These are phyloP conservation scores for Beris morrisii DNA, from an alignment of 2,888 invertebrate species.

Conservation along the genomic window DNA sequence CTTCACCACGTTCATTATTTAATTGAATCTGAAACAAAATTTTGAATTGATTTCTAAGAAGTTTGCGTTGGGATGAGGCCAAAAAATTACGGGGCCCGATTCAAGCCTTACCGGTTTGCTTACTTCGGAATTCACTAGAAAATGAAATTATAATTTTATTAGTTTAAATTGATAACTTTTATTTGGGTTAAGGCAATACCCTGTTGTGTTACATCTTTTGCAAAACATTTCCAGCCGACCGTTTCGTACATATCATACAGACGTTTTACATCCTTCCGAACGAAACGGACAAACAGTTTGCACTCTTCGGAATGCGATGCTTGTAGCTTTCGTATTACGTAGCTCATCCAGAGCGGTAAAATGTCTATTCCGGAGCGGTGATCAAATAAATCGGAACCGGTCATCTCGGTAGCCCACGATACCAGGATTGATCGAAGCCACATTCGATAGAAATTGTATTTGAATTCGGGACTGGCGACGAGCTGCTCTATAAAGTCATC, in stretches of 20 bases:
- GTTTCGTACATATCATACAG: conserved; percentile 16
- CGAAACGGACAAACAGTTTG: conserved; percentile 17
- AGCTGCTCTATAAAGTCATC: conserved; percentile 24
- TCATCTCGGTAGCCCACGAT: conserved; percentile 36
- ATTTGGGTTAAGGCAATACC: too few species aligned
- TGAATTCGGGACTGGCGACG: neutral
- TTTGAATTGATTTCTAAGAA: too few species aligned
- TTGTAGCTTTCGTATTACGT: conserved; percentile 19
- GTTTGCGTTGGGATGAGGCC: too few species aligned
- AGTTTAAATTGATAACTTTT: too few species aligned
- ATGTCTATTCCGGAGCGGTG: conserved; percentile 14
- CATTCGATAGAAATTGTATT: conserved; percentile 15
- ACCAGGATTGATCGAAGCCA: conserved; percentile 23
- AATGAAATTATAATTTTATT: too few species aligned
- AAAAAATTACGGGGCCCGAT: too few species aligned
- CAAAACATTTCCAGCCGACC: conserved; percentile 19
- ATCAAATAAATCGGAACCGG: conserved; percentile 26
- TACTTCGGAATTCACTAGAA: too few species aligned
- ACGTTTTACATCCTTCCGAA: conserved; percentile 20
- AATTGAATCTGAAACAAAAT: too few species aligned
- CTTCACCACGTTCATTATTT: neutral
- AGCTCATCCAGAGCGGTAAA: conserved; percentile 32
- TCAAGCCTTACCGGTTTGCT: too few species aligned
- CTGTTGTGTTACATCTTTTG: neutral
- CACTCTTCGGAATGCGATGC: neutral